Evolutionary conservation across 2,888 invertebrate genomes (phyloP), one percentile per base, ranked within the genome.

Genomic region (Chirona hameri): DNA sequence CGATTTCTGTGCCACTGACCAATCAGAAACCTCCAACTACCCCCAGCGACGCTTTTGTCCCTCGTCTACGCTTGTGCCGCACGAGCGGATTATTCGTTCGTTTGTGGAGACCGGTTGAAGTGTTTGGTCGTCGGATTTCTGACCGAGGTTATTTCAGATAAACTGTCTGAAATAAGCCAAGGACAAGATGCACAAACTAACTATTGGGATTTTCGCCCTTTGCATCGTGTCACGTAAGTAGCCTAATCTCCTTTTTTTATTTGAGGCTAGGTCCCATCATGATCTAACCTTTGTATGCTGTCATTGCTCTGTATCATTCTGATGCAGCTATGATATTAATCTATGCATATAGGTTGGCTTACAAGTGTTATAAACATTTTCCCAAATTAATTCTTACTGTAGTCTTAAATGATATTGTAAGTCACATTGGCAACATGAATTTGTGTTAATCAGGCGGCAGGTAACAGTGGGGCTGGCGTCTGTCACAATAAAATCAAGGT

Each of bases 221-320:
- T 80, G 79, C 29, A 7, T 80, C 21, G n/a, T 80, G 21, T 80
- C 52, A 31, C 5, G 69, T 69, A 69, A 69, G 69, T 69, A 69
- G 2, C 60, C 1, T 55, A 7, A 55, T 14, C 4, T 57, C 7
- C 24, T 7, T 24, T 24, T 24, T 57, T 57, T 57, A 24, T 7
- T 21, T 57, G 18, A 55, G 2, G 14, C 55, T 2, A 14, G 55
- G 18, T 18, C 18, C 10, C 55, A 55, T 14, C 14, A 1, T 18
- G 55, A 18, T 14, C 18, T 55, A 18, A 14, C 55, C 55, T 12
- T 55, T 55, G 15, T 1, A 18, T 55, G 18, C 55, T 18, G 15
- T 12, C 2, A 55, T 18, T 18, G 7, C 7, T 39, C 39, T 39
- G 39, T 7, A 10, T 7, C 10, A 55, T 18, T 18, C 24, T 57